Base-by-base conservation (phyloP, 2,797 vertebrate species). In the Tragelaphus eurycerus region DNA sequence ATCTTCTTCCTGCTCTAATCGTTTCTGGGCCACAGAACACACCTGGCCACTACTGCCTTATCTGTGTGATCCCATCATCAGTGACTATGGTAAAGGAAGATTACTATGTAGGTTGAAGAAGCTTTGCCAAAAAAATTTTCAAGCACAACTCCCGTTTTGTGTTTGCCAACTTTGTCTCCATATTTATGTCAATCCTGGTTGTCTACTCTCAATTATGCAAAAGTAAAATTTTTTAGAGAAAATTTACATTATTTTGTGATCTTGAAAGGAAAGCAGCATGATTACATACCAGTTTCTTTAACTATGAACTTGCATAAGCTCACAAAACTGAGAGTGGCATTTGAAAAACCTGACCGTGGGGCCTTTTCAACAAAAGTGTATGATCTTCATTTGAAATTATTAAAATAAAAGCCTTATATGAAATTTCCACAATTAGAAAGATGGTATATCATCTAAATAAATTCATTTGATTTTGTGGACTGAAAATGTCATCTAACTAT, bases 391-490 rank as follows among this genome's bases (percentile, higher is more conserved):
- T 96, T 90, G 88, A 94, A 96, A 89, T 91, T 74, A 95, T 93
- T 88, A 92, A 60, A 97, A 92, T 90, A 85, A 93, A 97, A 97
- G 67, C 27, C 89, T 95, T 76, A 96, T 95, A 98, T 97, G 93
- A 96, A 93, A 93, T 21, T 64, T 62, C 15, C 27, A 90, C 96
- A 84, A 96, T 95, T 98, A 97, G 0, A 86, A 0, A 98, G 96
- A 97, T 96, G 97, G 94, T 98, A 94, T 96, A 98, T 97, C 84
- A 74, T 94, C 95, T 95, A 98, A 97, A 98, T 98, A 99, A 98
- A 98, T 98, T 97, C 95, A 97, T 98, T 76, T 97, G 97, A 89
- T 50, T 98, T 98, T 97, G 97, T 98, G 93, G 97, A 98, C 96
- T 97, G 95, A 92, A 96, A 98, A 97, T 97, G 95, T 91, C 97